Conservation (phyloP, 2,113 vertebrate genomes). For the Oncorhynchus kisutch region DNA sequence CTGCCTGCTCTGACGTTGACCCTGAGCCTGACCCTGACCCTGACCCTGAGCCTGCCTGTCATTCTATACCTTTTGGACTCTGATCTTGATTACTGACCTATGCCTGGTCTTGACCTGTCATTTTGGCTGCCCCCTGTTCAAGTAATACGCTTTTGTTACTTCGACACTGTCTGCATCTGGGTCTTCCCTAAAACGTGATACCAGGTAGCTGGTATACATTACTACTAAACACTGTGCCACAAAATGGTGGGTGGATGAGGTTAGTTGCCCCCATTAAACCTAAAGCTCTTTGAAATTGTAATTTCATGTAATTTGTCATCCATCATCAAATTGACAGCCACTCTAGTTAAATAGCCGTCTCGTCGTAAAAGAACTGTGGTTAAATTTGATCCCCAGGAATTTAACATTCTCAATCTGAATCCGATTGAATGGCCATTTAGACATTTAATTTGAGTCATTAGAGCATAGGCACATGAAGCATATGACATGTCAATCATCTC, state of each 20-base stretch:
- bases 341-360: constrained; percentile 12
- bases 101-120: too few species aligned
- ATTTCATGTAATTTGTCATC: constrained; percentile 47
- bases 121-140: too few species aligned
- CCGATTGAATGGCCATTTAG: constrained; percentile 10
- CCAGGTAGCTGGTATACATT: neutral
- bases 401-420: constrained; percentile 46
- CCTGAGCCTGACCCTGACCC: too few species aligned
- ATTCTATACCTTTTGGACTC: too few species aligned
- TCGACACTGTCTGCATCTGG: too few species aligned
- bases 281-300: constrained; percentile 39
- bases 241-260: neutral
- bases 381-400: constrained; percentile 38
- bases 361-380: constrained; percentile 33
- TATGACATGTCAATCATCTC: constrained; percentile 30
- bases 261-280: constrained; percentile 31
- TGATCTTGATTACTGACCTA: too few species aligned
- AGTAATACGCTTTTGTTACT: too few species aligned
- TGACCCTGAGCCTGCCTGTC: too few species aligned
- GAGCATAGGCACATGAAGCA: constrained; percentile 34
- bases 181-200: too few species aligned
- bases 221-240: constrained; percentile 7
- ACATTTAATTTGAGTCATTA: constrained; percentile 44
- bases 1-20: too few species aligned
- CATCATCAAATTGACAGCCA: constrained; percentile 20